phyloP scores from a whole-genome alignment of 2,888 invertebrate species.

The Lasius fuliginosus region DNA sequence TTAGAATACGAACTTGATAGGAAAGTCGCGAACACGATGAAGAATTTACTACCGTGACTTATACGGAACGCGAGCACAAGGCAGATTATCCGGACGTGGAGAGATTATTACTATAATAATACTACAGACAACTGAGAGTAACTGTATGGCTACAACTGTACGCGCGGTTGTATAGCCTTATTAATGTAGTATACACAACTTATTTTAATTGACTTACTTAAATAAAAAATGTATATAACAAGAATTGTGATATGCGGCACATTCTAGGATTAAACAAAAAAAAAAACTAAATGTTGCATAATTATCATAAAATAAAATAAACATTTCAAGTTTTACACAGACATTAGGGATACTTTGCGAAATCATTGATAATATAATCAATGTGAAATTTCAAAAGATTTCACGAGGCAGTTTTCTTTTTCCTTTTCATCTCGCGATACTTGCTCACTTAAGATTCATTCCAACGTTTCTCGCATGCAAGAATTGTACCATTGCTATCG shows the following conservation, averaged over 20 bases:
- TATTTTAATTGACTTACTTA: constrained; percentile 10
- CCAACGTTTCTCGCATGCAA: neutral
- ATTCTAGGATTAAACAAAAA: neutral
- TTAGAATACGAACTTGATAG: constrained; percentile 61
- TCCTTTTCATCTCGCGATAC: neutral
- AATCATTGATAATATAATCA: neutral
- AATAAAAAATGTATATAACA: neutral
- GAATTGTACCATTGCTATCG: constrained; percentile 37
- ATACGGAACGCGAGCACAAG: neutral
- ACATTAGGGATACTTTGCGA: neutral
- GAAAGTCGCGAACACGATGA: too few species aligned
- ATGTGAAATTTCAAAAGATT: neutral
- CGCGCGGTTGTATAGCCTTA: neutral
- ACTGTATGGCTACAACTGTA: neutral
- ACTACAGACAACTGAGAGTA: neutral
- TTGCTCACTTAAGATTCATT: neutral
- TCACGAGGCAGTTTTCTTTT: neutral
- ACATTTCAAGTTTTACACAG: neutral
- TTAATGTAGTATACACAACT: constrained; percentile 11
- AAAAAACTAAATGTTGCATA: neutral
- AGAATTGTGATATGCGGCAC: neutral
- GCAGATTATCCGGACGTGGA: neutral
- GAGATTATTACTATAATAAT: neutral
- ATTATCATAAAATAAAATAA: neutral
- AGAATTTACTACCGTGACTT: constrained; percentile 14